A percentile compares a stretch with the other conserved stretches of the same genome.
Evolutionary conservation across 2,797 vertebrate species (phyloP).

Genomic region (Rhodeus uyekii): DNA sequence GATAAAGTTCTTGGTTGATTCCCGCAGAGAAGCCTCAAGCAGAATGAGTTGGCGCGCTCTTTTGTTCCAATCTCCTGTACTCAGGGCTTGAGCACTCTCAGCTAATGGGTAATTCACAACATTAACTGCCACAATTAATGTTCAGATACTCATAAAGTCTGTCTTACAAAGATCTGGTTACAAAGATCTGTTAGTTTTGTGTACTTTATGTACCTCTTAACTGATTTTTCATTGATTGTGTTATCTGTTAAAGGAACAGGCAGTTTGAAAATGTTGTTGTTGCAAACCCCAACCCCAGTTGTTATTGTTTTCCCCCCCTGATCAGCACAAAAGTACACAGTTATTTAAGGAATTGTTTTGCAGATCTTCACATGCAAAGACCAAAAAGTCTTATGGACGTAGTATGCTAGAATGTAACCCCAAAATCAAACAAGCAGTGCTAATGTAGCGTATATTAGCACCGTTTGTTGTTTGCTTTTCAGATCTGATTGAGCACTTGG

Average conservation of each 20-base stretch:
- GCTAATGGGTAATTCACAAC: background rate
- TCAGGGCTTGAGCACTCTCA: conserved; percentile 7
- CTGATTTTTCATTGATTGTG: background rate
- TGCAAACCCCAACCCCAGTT: too few species aligned
- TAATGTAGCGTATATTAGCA: background rate
- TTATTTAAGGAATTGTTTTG: background rate
- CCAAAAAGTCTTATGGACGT: background rate
- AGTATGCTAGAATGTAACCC: background rate
- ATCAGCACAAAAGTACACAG: background rate
- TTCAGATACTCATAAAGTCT: background rate
- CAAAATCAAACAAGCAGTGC: background rate
- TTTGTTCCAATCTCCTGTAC: conserved; percentile 1
- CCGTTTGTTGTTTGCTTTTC: background rate
- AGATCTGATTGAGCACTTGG: background rate
- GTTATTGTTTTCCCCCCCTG: too few species aligned
- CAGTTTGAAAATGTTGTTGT: too few species aligned
- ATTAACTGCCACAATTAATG: background rate
- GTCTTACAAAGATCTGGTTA: background rate
- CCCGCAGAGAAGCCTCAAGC: conserved; percentile 22
- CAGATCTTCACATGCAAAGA: background rate
- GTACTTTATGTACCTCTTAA: background rate
- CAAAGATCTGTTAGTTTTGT: background rate
- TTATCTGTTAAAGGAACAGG: background rate
- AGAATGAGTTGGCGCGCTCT: background rate
- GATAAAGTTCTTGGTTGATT: conserved; percentile 7